A percentile compares a stretch with the other conserved stretches of the same genome.
phyloP scores from a whole-genome alignment of 2,797 vertebrate species.

The Chanos chanos region DNA sequence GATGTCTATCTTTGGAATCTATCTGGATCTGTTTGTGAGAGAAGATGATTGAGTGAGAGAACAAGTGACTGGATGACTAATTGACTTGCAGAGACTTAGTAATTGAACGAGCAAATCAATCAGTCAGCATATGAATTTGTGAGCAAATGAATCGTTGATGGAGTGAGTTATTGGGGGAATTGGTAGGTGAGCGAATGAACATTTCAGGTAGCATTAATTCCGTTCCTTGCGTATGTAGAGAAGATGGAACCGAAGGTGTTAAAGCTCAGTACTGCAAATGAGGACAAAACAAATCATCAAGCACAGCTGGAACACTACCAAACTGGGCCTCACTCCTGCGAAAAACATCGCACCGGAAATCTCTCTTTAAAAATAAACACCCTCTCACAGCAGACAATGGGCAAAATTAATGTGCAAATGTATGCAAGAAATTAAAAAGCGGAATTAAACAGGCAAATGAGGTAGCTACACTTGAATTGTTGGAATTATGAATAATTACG shows the following conservation, averaged over 20 bases:
- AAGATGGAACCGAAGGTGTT: slow-evolving; percentile 69
- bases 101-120: not conserved
- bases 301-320: slow-evolving; percentile 72
- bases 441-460: slow-evolving; percentile 92
- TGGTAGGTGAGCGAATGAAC: not conserved
- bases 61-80: slow-evolving; percentile 16
- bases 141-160: not conserved
- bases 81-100: not conserved
- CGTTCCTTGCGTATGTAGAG: slow-evolving; percentile 29
- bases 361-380: slow-evolving; percentile 56
- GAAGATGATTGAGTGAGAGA: slow-evolving; percentile 36
- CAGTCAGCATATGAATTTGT: not conserved
- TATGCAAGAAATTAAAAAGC: slow-evolving; percentile 99
- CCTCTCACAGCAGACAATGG: slow-evolving; percentile 81
- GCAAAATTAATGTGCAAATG: slow-evolving; percentile 99
- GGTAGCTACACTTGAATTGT: slow-evolving; percentile 88
- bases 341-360: slow-evolving; percentile 72
- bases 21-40: too few relatives aligned
- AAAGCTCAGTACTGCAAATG: slow-evolving; percentile 62
- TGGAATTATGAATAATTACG: slow-evolving; percentile 99
- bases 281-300: slow-evolving; percentile 79
- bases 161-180: not conserved
- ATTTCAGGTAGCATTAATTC: not conserved
- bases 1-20: too few relatives aligned
- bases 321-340: slow-evolving; percentile 69